phyloP scores from a whole-genome alignment of 2,888 invertebrate genomes.

The Mimas tiliae region DNA sequence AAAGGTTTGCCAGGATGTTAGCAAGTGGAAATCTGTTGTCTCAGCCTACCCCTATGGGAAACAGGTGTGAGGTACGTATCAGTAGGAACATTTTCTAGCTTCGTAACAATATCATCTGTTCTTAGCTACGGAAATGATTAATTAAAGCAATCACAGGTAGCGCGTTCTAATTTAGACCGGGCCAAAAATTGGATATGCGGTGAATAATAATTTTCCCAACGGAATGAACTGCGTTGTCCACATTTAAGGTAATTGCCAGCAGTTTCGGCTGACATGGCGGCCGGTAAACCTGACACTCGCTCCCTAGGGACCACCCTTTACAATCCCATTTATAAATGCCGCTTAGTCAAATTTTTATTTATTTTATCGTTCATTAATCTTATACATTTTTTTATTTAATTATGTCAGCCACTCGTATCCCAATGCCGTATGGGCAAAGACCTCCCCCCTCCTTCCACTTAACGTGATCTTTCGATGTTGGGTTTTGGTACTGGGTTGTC shows the following conservation, averaged over 20 bases:
- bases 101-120: constrained; percentile 33
- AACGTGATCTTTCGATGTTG: too few relatives aligned
- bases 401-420: too few relatives aligned
- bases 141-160: constrained; percentile 67
- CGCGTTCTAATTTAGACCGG: constrained; percentile 68
- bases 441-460: too few relatives aligned
- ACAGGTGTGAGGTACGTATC: too few relatives aligned
- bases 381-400: constrained; percentile 7
- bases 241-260: constrained; percentile 83
- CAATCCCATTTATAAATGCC: constrained; percentile 81
- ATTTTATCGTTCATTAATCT: constrained; percentile 39
- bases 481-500: too few relatives aligned
- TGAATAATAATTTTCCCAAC: constrained; percentile 80
- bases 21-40: too few relatives aligned
- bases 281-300: constrained; percentile 75
- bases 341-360: constrained; percentile 78
- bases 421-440: too few relatives aligned
- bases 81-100: constrained; percentile 26
- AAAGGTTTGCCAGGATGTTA: too few relatives aligned
- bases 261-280: constrained; percentile 80
- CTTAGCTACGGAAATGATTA: constrained; percentile 49
- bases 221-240: constrained; percentile 79
- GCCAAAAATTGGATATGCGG: constrained; percentile 78
- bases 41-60: too few relatives aligned
- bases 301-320: constrained; percentile 76